A percentile compares a stretch with the other conserved stretches of the same genome.
Evolutionary conservation across 2,888 invertebrate species (phyloP).

Genomic region (Pyrrhia umbra): DNA sequence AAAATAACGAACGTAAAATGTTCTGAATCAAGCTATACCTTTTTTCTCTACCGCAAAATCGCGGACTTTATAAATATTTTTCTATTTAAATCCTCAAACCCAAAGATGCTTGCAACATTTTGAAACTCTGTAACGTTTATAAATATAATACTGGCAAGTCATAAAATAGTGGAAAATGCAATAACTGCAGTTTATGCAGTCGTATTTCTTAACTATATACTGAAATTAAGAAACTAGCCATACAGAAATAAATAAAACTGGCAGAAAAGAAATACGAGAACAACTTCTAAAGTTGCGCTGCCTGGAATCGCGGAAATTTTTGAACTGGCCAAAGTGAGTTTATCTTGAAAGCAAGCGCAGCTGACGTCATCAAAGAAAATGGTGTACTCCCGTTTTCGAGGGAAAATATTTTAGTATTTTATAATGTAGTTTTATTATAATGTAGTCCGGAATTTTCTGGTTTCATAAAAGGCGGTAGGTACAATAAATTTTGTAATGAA

Average conservation of each 20-base stretch:
- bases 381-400: slow-evolving; percentile 12
- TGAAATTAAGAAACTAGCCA: slow-evolving; percentile 51
- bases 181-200: background rate
- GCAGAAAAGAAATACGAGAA: slow-evolving; percentile 26
- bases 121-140: background rate
- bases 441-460: background rate
- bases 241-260: slow-evolving; percentile 48
- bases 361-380: slow-evolving; percentile 59
- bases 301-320: slow-evolving; percentile 46
- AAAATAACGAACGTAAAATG: no score
- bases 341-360: slow-evolving; percentile 57
- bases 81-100: slow-evolving; percentile 10
- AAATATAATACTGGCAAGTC: background rate
- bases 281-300: slow-evolving; percentile 45
- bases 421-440: slow-evolving; percentile 9
- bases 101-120: slow-evolving; percentile 11
- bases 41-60: no score
- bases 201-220: slow-evolving; percentile 26
- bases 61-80: slow-evolving; percentile 20
- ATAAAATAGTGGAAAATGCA: background rate
- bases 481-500: no score
- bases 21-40: no score
- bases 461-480: no score
- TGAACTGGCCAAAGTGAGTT: slow-evolving; percentile 54
- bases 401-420: background rate